Evolutionary conservation across 1,140 invertebrate genomes (phyloP).

Genomic region (Tetragonula clypearis): DNA sequence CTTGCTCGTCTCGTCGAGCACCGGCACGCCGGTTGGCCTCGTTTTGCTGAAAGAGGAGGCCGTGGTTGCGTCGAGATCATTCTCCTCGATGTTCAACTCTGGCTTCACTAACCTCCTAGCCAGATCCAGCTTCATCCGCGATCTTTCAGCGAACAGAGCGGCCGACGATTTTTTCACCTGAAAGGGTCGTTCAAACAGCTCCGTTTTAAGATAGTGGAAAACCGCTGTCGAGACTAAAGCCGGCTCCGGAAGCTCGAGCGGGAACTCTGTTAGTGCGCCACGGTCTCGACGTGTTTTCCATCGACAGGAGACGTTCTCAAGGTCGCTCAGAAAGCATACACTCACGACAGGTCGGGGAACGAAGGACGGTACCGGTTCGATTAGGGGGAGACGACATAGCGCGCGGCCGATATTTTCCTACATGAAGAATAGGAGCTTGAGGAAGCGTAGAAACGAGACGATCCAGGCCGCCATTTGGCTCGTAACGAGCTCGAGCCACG

Average conservation of each 20-base stretch:
- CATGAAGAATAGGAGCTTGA: conserved; percentile 58
- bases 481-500: conserved; percentile 70
- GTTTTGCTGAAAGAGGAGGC: conserved; percentile 55
- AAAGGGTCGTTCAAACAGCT: conserved; percentile 71
- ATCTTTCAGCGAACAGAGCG: conserved; percentile 72
- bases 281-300: conserved; percentile 45
- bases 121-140: conserved; percentile 77
- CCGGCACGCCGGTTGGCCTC: conserved; percentile 43
- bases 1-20: conserved; percentile 57
- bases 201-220: conserved; percentile 57
- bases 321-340: conserved; percentile 37
- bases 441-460: conserved; percentile 70
- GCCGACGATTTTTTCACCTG: conserved; percentile 75
- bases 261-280: conserved; percentile 67
- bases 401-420: conserved; percentile 42
- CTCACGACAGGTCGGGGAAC: conserved; percentile 6
- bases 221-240: conserved; percentile 48
- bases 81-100: conserved; percentile 72
- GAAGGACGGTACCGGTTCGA: not conserved
- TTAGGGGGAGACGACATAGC: conserved; percentile 29
- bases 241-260: conserved; percentile 62
- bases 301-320: conserved; percentile 60
- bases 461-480: conserved; percentile 72
- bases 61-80: conserved; percentile 59
- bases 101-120: conserved; percentile 76